A percentile compares a stretch with the other conserved stretches of the same genome.
These are phyloP conservation scores for Gobio gobio DNA, from an alignment of 2,113 vertebrate species.

Conservation along the genomic window DNA sequence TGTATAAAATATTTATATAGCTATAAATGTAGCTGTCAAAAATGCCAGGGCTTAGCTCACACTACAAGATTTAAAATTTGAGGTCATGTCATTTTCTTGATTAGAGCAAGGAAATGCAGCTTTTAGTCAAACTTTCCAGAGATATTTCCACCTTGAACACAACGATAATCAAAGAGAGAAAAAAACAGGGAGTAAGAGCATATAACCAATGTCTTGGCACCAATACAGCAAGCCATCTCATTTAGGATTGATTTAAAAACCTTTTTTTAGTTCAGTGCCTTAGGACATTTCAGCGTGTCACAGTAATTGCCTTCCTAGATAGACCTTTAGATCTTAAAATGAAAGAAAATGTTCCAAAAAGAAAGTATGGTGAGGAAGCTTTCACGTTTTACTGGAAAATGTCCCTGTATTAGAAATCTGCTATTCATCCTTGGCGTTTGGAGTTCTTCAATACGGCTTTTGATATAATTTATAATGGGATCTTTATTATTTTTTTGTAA, in stretches of 20 bases:
- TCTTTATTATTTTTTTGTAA: not conserved
- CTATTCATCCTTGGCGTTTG: not conserved
- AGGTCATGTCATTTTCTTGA: not conserved
- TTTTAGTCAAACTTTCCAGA: not conserved
- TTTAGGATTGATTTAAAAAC: slow-evolving; percentile 17
- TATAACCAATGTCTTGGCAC: not conserved
- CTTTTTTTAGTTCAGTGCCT: slow-evolving; percentile 5
- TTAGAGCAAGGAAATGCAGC: not conserved
- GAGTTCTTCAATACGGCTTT: not conserved
- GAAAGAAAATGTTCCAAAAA: not conserved
- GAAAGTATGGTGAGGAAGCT: not conserved
- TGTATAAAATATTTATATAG: too few species aligned
- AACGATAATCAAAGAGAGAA: not conserved
- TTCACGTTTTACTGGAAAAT: not conserved
- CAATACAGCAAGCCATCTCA: not conserved
- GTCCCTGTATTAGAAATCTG: not conserved
- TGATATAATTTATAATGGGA: not conserved
- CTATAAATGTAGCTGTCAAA: not conserved
- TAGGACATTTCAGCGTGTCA: not conserved
- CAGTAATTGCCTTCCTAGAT: slow-evolving; percentile 7
- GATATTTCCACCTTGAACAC: not conserved
- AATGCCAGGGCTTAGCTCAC: not conserved
- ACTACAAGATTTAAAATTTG: not conserved
- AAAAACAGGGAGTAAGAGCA: not conserved
- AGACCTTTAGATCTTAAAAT: not conserved